phyloP scores from a whole-genome alignment of 2,113 vertebrate species.

The Ibidorhyncha struthersii region DNA sequence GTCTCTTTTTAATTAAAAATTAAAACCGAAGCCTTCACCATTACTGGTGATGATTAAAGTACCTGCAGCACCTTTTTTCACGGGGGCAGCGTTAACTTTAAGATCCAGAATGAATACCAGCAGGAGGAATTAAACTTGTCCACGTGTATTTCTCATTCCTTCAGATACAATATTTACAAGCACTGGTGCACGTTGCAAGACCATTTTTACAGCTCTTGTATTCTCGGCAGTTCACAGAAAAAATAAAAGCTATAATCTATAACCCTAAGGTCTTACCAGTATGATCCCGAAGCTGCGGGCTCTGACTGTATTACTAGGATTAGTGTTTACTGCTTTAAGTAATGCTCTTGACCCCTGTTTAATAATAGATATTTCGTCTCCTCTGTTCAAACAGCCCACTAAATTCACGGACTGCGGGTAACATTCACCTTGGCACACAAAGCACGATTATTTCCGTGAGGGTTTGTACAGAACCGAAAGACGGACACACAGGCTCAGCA shows the following conservation, averaged over 20 bases:
- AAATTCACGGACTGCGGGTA: not conserved
- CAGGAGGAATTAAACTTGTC: not conserved
- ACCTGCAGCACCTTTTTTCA: not conserved
- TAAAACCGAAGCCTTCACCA: not conserved
- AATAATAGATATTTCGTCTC: not conserved
- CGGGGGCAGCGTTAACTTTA: not conserved
- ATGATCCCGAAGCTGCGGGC: not conserved
- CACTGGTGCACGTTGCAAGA: accelerated
- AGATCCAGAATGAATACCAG: not conserved
- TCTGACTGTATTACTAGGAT: not conserved
- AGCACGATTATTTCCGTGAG: not conserved
- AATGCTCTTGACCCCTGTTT: not conserved
- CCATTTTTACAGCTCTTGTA: not conserved
- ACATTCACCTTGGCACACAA: not conserved
- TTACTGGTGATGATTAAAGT: not conserved
- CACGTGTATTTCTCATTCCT: not conserved
- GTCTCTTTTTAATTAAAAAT: not conserved
- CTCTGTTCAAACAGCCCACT: not conserved
- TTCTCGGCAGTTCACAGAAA: not conserved
- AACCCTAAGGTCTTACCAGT: not conserved
- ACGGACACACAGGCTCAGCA: accelerated
- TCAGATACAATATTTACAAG: not conserved
- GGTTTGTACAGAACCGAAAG: not conserved
- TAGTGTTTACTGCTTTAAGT: not conserved
- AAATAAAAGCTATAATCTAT: not conserved